Evolutionary conservation across 2,888 invertebrate species (phyloP).

Genomic region (Bellardia pandia): DNA sequence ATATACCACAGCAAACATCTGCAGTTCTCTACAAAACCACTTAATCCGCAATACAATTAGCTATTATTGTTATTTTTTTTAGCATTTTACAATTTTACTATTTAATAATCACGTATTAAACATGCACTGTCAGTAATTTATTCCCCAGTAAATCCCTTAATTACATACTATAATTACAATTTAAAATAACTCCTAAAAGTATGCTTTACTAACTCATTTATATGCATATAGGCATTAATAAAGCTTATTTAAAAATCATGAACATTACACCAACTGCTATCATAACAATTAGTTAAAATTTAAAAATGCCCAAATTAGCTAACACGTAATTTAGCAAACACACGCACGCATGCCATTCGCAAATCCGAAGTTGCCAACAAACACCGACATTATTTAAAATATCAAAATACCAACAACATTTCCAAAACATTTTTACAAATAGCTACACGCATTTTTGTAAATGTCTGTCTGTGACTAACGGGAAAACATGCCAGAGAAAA

Average conservation of each 20-base stretch:
- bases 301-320: neutral
- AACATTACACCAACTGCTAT: neutral
- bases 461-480: neutral
- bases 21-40: neutral
- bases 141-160: neutral
- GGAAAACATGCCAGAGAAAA: neutral
- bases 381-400: too few relatives aligned
- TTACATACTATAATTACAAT: neutral
- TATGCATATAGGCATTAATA: neutral
- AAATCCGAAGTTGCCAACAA: too few relatives aligned
- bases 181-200: constrained; percentile 5
- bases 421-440: too few relatives aligned
- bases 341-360: neutral
- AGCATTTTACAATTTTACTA: neutral
- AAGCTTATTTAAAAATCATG: neutral
- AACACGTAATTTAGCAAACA: neutral
- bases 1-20: too few relatives aligned
- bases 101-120: neutral
- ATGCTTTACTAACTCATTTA: neutral
- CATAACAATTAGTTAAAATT: neutral
- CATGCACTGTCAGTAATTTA: neutral
- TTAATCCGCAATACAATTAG: neutral
- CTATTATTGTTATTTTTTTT: too few relatives aligned
- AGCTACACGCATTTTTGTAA: neutral
- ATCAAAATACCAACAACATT: too few relatives aligned